Percentiles rank a stretch among this genome's conserved stretches.
These are phyloP conservation scores for Tridacna gigas DNA, from an alignment of 2,888 invertebrate species.

Conservation along the genomic window DNA sequence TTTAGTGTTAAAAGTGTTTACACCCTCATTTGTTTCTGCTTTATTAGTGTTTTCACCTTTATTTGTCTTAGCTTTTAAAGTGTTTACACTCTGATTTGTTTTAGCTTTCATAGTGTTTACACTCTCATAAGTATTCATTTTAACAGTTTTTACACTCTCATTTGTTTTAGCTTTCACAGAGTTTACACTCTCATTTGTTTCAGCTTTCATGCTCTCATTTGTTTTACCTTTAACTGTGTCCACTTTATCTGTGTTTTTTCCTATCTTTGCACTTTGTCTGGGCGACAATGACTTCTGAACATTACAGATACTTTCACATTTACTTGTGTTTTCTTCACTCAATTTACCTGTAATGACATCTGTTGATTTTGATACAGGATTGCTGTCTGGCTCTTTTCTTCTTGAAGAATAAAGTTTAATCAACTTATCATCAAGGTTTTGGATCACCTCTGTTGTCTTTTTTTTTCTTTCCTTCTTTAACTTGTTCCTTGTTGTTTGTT, in stretches of 20 bases:
- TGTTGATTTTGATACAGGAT: background rate
- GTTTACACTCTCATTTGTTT: too few relatives aligned
- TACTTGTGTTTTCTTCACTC: background rate
- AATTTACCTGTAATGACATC: background rate
- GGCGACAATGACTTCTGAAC: background rate
- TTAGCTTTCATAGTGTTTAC: too few relatives aligned
- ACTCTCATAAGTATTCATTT: too few relatives aligned
- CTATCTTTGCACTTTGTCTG: background rate
- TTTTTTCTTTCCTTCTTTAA: background rate
- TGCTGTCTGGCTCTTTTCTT: background rate
- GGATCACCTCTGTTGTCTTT: background rate
- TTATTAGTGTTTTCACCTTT: too few relatives aligned
- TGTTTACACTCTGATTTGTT: too few relatives aligned
- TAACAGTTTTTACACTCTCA: too few relatives aligned
- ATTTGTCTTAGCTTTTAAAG: too few relatives aligned
- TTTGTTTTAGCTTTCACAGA: too few relatives aligned
- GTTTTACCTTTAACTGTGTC: background rate
- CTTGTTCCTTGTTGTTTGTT: background rate
- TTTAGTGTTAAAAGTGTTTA: too few relatives aligned
- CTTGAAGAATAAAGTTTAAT: constrained; percentile 9
- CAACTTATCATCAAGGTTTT: constrained; percentile 10
- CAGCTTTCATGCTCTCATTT: too few relatives aligned
- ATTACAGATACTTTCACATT: background rate
- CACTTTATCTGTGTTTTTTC: background rate
- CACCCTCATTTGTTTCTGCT: too few relatives aligned